A percentile compares a stretch with the other conserved stretches of the same genome.
These are phyloP conservation scores for Hippoglossus stenolepis DNA, from an alignment of 2,113 vertebrate species.

Conservation along the genomic window DNA sequence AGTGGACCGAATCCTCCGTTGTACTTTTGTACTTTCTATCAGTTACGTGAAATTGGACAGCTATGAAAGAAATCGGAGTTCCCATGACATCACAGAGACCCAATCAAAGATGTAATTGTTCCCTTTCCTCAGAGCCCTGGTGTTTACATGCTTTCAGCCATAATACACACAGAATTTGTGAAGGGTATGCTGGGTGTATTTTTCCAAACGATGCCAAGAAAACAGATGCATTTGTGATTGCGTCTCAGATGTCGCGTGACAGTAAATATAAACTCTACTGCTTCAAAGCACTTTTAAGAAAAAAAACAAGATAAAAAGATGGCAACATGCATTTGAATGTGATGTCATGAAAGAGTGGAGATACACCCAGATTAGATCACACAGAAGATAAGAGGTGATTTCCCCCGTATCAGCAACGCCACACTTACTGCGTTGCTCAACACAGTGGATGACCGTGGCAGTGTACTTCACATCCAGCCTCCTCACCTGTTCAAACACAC, in stretches of 20 bases:
- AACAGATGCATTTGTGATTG: not conserved
- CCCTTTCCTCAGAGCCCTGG: too few relatives aligned
- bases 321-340: slow-evolving; percentile 13
- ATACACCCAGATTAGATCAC: not conserved
- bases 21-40: too few relatives aligned
- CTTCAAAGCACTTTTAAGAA: not conserved
- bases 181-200: not conserved
- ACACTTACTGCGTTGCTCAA: slow-evolving; percentile 69
- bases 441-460: slow-evolving; percentile 62
- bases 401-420: too few relatives aligned
- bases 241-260: not conserved
- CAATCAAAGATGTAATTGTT: not conserved
- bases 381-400: not conserved
- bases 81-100: not conserved
- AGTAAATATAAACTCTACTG: not conserved
- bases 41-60: not conserved
- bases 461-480: slow-evolving; percentile 70
- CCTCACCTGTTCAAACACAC: slow-evolving; percentile 62
- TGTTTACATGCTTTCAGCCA: slow-evolving; percentile 3
- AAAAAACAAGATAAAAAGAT: not conserved
- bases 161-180: too few relatives aligned
- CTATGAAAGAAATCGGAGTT: not conserved
- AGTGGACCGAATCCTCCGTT: too few relatives aligned
- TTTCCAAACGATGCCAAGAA: slow-evolving; percentile 7
- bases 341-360: not conserved